Conservation (phyloP, 2,113 vertebrate genomes). For the Mungos mungo region DNA sequence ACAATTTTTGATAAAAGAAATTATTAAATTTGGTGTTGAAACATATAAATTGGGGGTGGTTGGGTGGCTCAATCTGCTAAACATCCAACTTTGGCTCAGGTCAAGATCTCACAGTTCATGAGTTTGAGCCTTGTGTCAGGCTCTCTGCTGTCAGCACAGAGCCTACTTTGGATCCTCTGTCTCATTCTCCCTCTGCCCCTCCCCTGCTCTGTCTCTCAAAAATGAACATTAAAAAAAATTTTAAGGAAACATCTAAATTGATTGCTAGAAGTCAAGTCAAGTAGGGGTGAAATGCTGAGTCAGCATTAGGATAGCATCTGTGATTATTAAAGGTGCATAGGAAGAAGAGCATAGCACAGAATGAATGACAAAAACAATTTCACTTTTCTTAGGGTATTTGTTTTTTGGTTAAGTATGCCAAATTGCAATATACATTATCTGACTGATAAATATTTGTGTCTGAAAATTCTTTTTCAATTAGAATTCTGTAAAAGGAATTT, state of each 20-base stretch:
- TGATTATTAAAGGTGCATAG: conserved; percentile 11
- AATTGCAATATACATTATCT: conserved; percentile 31
- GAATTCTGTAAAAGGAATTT: conserved; percentile 50
- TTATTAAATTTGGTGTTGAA: conserved; percentile 26
- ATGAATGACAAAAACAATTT: neutral
- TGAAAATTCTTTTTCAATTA: conserved; percentile 50
- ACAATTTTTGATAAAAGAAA: conserved; percentile 21
- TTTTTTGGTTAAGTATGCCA: conserved; percentile 13
- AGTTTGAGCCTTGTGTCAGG: too few species aligned
- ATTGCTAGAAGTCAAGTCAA: conserved; percentile 24
- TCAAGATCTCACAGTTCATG: too few species aligned
- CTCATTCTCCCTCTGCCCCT: too few species aligned
- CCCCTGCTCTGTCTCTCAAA: too few species aligned
- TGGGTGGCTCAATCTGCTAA: too few species aligned
- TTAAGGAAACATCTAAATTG: neutral
- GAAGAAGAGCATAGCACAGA: conserved; percentile 1
- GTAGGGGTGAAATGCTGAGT: conserved; percentile 6
- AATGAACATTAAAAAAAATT: too few species aligned
- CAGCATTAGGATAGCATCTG: neutral
- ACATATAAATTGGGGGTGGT: neutral
- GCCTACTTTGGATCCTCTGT: too few species aligned
- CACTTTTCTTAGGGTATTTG: conserved; percentile 16
- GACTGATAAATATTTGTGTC: neutral
- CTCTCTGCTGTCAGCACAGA: too few species aligned
- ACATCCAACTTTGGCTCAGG: too few species aligned